phyloP scores from a whole-genome alignment of 1,140 invertebrate species.

The Hylaeus volcanicus region DNA sequence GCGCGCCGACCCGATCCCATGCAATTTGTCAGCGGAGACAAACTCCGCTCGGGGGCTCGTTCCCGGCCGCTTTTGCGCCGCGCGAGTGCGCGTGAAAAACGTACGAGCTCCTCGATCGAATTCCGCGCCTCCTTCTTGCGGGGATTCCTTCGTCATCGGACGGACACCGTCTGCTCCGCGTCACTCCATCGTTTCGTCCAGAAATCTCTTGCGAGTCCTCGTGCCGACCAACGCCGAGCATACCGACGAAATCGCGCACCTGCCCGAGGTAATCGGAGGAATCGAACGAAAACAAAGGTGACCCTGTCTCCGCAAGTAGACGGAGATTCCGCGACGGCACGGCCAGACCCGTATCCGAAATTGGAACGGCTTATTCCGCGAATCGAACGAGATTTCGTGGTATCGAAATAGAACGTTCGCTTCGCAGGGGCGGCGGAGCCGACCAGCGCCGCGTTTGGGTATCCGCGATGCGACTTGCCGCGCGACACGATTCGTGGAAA shows the following conservation, averaged over 20 bases:
- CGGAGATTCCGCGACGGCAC: background rate
- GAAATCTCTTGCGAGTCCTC: background rate
- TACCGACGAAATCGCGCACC: no score
- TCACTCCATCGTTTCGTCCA: background rate
- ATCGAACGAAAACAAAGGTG: background rate
- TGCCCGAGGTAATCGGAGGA: background rate
- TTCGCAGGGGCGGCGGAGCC: background rate
- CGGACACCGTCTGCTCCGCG: background rate
- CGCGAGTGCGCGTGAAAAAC: slow-evolving; percentile 45
- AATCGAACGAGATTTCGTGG: slow-evolving; percentile 24
- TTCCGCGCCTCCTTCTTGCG: slow-evolving; percentile 41
- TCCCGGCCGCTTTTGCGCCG: slow-evolving; percentile 5
- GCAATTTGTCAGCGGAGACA: slow-evolving; percentile 59
- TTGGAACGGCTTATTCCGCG: slow-evolving; percentile 27
- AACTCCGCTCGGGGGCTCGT: slow-evolving; percentile 34
- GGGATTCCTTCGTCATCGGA: slow-evolving; percentile 36
- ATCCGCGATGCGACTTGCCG: slow-evolving; percentile 22
- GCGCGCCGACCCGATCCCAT: slow-evolving; percentile 49
- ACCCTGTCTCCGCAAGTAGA: background rate
- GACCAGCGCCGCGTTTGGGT: background rate
- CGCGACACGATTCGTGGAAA: background rate
- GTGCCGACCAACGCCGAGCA: no score
- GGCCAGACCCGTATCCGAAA: slow-evolving; percentile 2
- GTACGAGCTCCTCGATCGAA: slow-evolving; percentile 49
- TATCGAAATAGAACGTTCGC: slow-evolving; percentile 32